Conservation (phyloP, 2,888 invertebrate species). For the Himalopsyche japonica region DNA sequence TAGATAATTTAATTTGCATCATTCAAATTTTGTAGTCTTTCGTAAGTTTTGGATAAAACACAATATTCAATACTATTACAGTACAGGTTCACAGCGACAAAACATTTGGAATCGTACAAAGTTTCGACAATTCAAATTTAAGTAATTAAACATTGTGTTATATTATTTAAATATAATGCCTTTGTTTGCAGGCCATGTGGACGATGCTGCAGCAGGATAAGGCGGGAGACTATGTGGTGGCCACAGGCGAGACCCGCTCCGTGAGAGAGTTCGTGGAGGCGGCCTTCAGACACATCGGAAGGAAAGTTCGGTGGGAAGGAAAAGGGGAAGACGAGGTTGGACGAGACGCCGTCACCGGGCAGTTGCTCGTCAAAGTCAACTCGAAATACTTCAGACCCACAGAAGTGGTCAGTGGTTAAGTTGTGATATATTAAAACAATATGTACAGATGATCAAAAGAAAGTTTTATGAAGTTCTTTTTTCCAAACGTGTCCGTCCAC, state of each 20-base stretch:
- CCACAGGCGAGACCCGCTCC: conserved; percentile 93
- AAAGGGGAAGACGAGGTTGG: conserved; percentile 77
- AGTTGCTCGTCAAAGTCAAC: conserved; percentile 85
- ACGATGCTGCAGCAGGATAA: conserved; percentile 92
- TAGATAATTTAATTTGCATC: too few species aligned
- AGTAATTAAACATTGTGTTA: too few species aligned
- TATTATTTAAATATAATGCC: neutral
- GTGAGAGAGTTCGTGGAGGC: conserved; percentile 95
- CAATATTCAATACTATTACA: too few species aligned
- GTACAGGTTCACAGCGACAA: too few species aligned
- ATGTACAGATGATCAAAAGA: too few species aligned
- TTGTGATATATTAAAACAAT: neutral
- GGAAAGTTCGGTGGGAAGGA: conserved; percentile 87
- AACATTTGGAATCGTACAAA: too few species aligned
- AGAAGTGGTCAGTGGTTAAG: conserved; percentile 78
- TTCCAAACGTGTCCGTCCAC: too few species aligned
- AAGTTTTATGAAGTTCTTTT: too few species aligned
- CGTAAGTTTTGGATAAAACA: too few species aligned
- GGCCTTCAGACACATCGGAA: conserved; percentile 82
- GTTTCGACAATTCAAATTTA: too few species aligned
- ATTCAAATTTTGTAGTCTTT: too few species aligned
- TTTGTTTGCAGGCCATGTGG: conserved; percentile 89
- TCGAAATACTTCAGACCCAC: conserved; percentile 95
- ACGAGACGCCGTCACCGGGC: conserved; percentile 69
- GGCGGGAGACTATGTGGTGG: conserved; percentile 96